Percentiles rank a stretch among this genome's conserved stretches.
These are phyloP conservation scores for Drosophila neonasuta DNA, from an alignment of 2,888 invertebrate genomes.

Conservation along the genomic window DNA sequence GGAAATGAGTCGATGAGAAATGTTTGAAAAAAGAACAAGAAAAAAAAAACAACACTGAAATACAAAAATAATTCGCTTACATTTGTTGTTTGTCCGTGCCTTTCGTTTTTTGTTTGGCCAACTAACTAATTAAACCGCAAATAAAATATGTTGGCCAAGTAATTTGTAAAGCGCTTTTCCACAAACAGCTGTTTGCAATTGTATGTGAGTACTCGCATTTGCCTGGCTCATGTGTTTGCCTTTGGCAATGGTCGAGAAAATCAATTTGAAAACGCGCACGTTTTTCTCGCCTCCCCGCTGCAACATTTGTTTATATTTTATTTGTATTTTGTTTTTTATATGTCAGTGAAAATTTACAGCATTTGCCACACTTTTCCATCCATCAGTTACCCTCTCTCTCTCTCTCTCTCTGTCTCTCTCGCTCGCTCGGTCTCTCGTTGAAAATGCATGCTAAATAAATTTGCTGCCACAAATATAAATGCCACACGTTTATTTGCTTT, in stretches of 20 bases:
- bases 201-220: not conserved
- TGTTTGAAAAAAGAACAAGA: conserved; percentile 12
- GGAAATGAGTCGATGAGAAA: conserved; percentile 50
- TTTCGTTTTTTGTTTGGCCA: conserved; percentile 43
- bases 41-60: conserved; percentile 18
- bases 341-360: conserved; percentile 56
- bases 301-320: conserved; percentile 37
- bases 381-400: conserved; percentile 4
- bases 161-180: conserved; percentile 53
- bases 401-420: not conserved
- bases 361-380: conserved; percentile 29
- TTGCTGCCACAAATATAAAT: conserved; percentile 73
- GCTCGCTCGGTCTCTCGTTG: conserved; percentile 21
- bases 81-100: conserved; percentile 14
- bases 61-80: conserved; percentile 19
- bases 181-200: conserved; percentile 40
- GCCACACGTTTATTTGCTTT: conserved; percentile 73
- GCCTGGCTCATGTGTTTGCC: conserved; percentile 16
- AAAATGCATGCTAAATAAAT: conserved; percentile 71
- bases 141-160: conserved; percentile 64
- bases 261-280: conserved; percentile 63
- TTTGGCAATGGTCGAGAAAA: conserved; percentile 44
- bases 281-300: conserved; percentile 33
- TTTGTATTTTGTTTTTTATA: conserved; percentile 47
- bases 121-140: conserved; percentile 75